Base-by-base conservation (phyloP, 2,113 vertebrate species). In the Oryzias celebensis region DNA sequence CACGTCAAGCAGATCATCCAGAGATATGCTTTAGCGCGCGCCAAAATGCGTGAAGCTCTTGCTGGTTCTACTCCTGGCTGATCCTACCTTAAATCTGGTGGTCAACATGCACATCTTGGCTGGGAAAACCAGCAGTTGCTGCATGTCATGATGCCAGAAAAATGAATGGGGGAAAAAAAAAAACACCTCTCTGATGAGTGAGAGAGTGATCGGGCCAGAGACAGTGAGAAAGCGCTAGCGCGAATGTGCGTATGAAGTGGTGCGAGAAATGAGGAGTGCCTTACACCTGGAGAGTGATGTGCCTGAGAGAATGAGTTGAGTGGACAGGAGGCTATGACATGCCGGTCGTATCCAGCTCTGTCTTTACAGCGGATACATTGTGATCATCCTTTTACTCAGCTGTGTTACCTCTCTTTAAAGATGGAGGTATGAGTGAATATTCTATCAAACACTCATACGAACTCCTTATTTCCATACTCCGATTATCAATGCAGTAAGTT, bases 1-100 rank as follows among this genome's bases (percentile, higher is more conserved):
- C 96, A 95, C 44, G 60, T 97, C 57, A 95, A 94, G 51, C 94
- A 91, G 80, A 94, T 98, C 49, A 79, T 94, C 60, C 92, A 94
- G 71, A 93, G 94, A 43, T 98, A 98, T 4, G 84, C 93, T 14
- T 77, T 73, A 55, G 95, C 94, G 66, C 94, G 94, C 48, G 88
- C 92, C 72, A 93, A 93, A 85, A 93, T 97, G 89, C 93, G 93
- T 70, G 94, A 94, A 62, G 93, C 93, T 0, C 77, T 98, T 77
- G 85, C 91, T 0, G 89, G 91, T 20, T 91, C 80, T 4, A 93
- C 89, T 0, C 93, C 95, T 0, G 94, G 94, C 62, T 97, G 96
- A 98, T 41, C 46, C 1, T 0, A 15, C 51, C 8, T 26, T 24
- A 18, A 1, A 4, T 43, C 23, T 4, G 45, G 82, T 79, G 59